phyloP scores from a whole-genome alignment of 2,888 invertebrate species.

The Tachina lurida region DNA sequence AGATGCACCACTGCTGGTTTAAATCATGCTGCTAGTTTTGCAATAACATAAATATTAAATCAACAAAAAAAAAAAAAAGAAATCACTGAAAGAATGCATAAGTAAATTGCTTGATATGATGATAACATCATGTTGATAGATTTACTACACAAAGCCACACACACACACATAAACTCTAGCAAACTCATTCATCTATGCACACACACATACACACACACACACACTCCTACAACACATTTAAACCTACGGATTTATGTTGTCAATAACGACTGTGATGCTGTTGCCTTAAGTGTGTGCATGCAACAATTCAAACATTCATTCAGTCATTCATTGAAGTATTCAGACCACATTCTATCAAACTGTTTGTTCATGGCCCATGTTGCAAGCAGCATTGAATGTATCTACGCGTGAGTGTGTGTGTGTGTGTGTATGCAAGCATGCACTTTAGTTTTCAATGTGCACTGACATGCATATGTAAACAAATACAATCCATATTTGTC shows the following conservation, averaged over 20 bases:
- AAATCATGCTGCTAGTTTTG: slow-evolving; percentile 27
- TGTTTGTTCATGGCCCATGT: slow-evolving; percentile 44
- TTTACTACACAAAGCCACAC: slow-evolving; percentile 29
- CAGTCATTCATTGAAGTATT: slow-evolving; percentile 50
- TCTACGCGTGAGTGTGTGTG: neutral
- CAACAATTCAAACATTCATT: slow-evolving; percentile 56
- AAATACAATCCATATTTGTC: slow-evolving; percentile 71
- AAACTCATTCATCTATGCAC: slow-evolving; percentile 7
- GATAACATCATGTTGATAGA: slow-evolving; percentile 67
- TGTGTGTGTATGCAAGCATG: neutral
- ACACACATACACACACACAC: neutral
- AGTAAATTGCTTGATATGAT: slow-evolving; percentile 66
- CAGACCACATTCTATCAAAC: slow-evolving; percentile 64
- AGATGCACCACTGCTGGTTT: slow-evolving; percentile 14
- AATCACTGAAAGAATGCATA: slow-evolving; percentile 55
- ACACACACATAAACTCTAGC: neutral
- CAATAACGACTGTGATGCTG: slow-evolving; percentile 22
- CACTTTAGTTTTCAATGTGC: slow-evolving; percentile 20
- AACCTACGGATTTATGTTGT: neutral
- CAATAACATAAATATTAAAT: slow-evolving; percentile 54
- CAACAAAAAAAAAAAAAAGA: slow-evolving; percentile 21
- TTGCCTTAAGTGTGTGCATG: slow-evolving; percentile 60
- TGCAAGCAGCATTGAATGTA: neutral
- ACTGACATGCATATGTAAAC: slow-evolving; percentile 67
- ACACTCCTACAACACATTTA: neutral